Conservation (phyloP, 64 coral and sea anemone species). For the Actinia tenebrosa region DNA sequence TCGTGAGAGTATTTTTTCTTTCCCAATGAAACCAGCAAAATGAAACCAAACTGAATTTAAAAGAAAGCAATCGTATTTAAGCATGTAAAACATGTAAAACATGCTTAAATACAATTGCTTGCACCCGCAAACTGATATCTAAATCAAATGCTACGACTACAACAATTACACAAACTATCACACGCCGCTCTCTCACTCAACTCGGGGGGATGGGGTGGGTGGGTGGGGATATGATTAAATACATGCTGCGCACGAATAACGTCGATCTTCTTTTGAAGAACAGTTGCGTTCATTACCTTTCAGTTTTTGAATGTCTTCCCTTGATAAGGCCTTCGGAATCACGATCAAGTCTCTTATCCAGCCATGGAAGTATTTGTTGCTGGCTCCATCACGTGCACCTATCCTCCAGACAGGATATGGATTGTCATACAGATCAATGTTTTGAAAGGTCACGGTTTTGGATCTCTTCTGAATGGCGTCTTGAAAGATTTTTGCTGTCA, state of each 20-base stretch:
- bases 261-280: neutral
- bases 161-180: too few relatives aligned
- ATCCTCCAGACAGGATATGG: neutral
- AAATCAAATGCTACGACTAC: too few relatives aligned
- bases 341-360: conserved; percentile 1
- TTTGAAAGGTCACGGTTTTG: neutral
- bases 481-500: neutral
- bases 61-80: too few relatives aligned
- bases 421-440: neutral
- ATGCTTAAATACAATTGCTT: neutral
- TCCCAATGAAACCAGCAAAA: too few relatives aligned
- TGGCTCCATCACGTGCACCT: neutral
- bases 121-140: too few relatives aligned
- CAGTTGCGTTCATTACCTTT: neutral
- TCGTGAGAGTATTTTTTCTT: too few relatives aligned
- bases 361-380: neutral
- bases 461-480: neutral
- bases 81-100: too few relatives aligned
- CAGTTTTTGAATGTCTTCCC: neutral
- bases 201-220: too few relatives aligned
- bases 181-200: too few relatives aligned
- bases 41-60: too few relatives aligned
- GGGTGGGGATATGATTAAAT: too few relatives aligned
- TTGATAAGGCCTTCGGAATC: neutral
- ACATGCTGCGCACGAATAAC: neutral